Conservation (phyloP, 2,888 invertebrate genomes). For the Catocala sponsa region DNA sequence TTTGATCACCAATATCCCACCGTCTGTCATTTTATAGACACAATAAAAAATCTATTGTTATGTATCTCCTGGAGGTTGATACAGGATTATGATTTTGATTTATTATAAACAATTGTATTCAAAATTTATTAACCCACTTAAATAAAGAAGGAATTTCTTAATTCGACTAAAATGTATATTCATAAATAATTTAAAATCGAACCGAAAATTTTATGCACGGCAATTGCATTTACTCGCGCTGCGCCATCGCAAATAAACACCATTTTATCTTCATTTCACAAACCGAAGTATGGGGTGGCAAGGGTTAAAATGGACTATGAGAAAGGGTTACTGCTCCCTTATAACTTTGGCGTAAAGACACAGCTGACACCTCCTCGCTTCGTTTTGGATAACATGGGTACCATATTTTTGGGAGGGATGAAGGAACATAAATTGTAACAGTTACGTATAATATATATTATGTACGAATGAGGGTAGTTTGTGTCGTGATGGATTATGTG, state of each 20-base stretch:
- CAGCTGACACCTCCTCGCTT: conserved; percentile 8
- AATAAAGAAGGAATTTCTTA: too few species aligned
- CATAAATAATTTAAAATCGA: too few species aligned
- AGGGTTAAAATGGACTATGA: conserved; percentile 10
- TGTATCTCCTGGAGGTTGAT: too few species aligned
- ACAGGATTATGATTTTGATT: too few species aligned
- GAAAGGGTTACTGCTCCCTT: conserved; percentile 8
- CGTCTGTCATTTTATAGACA: too few species aligned
- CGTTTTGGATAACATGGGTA: not conserved
- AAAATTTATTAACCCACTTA: too few species aligned
- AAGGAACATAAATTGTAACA: conserved; percentile 6
- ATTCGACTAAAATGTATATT: too few species aligned
- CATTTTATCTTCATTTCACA: not conserved
- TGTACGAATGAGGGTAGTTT: conserved; percentile 6
- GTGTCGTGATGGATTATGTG: conserved; percentile 14
- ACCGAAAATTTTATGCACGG: too few species aligned
- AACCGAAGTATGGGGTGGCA: not conserved
- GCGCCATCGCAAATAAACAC: not conserved
- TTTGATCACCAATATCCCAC: too few species aligned
- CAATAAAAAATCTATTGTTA: too few species aligned
- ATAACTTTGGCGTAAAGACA: conserved; percentile 9
- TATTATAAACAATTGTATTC: too few species aligned
- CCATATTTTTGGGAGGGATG: conserved; percentile 1
- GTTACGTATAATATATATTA: conserved; percentile 10
- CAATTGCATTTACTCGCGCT: too few species aligned